Base-by-base conservation (phyloP, 2,888 invertebrate genomes). In the Tipula helvola region DNA sequence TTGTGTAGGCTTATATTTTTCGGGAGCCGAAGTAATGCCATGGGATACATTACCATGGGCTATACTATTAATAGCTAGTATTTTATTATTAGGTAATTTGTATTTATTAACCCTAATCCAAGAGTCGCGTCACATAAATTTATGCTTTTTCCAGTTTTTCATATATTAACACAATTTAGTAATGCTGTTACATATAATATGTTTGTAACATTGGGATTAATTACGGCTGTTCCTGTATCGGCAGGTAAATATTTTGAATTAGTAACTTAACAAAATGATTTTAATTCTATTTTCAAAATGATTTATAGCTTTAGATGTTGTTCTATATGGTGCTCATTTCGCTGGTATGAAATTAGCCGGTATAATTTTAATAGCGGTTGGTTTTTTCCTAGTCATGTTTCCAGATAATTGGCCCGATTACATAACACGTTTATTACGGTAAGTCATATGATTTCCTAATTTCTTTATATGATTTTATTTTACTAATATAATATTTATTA, bases 331-430 rank as follows among this genome's bases (percentile, higher is more conserved):
- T 87, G 96, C 96, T 12, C 94, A 95, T 89, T 98, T 98, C 91
- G 95, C 96, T 89, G 98, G 97, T 83, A 98, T 98, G 98, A 97
- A 98, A 93, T 92, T 98, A 89, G 96, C 98, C n/a, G 98, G 98
- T 41, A 96, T 98, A 90, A 95, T 98, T 88, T 93, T 98, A 87
- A 97, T 98, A 89, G 94, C 96, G 0, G 96, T 97, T 87, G 98
- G 98, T 86, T 97, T 98, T 92, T 96, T 97, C 91, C 93, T 98
- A 87, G 98, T 98, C 88, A 96, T 98, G 95, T 96, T 98, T 89
- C 98, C 98, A 0, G 97, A 97, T 91, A 97, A 98, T 92, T 98
- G 98, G 98, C 97, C 98, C 0, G 97, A 97, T 91, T 98, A 97
- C 91, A 96, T 98, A 91, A 97, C 97, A 90, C 94, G 97, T 89